Conservation (phyloP, 2,888 invertebrate species). For the Pyrocoelia pectoralis region DNA sequence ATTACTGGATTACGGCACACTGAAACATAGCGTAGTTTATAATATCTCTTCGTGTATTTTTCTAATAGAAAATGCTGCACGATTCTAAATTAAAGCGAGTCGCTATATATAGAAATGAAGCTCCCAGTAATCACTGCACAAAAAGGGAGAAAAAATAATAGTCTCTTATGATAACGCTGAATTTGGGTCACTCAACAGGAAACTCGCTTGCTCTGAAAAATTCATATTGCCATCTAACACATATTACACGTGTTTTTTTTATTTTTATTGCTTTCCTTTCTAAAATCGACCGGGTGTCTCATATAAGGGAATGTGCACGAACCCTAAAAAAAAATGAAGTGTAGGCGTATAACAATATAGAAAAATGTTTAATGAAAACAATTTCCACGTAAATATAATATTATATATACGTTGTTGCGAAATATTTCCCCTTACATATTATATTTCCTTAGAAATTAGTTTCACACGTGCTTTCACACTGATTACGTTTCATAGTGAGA, state of each 20-base stretch:
- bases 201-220: conserved; percentile 5
- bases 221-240: conserved; percentile 5
- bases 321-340: background rate
- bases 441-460: too few relatives aligned
- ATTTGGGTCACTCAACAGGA: background rate
- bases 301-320: background rate
- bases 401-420: too few relatives aligned
- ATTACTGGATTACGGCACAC: conserved; percentile 32
- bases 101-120: background rate
- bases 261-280: background rate
- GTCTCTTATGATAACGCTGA: conserved; percentile 2
- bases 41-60: conserved; percentile 7
- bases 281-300: background rate
- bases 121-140: background rate
- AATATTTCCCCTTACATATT: too few relatives aligned
- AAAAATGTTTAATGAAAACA: background rate
- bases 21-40: conserved; percentile 24
- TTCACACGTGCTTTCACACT: too few relatives aligned
- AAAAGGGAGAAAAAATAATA: background rate
- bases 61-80: background rate
- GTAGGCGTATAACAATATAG: background rate
- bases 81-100: background rate
- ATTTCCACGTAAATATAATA: too few relatives aligned
- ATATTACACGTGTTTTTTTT: background rate
- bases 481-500: too few relatives aligned